Conservation (phyloP, 2,888 invertebrate genomes). For the Timema podura region DNA sequence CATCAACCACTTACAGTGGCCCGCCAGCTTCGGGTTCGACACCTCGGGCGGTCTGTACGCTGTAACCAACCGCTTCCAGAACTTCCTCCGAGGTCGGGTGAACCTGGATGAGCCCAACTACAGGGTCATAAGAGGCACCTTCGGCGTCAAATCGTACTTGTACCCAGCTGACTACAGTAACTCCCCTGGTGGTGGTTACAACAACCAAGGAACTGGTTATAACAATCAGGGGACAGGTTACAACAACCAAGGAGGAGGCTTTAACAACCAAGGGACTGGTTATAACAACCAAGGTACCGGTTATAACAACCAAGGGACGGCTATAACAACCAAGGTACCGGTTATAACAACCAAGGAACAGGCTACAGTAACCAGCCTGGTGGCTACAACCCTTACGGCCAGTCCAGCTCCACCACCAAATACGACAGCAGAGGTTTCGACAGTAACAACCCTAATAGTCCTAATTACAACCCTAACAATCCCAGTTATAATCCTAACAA, state of each 20-base stretch:
- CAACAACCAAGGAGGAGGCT: not conserved
- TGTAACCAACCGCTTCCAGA: conserved; percentile 63
- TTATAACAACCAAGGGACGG: not conserved
- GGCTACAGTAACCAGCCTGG: not conserved
- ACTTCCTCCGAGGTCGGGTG: conserved; percentile 59
- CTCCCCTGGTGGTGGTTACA: not conserved
- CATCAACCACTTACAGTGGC: conserved; percentile 66
- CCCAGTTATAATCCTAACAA: conserved; percentile 3
- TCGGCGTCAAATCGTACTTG: conserved; percentile 20
- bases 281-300: not conserved
- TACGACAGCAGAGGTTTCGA: not conserved
- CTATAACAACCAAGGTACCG: not conserved
- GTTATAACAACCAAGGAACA: not conserved
- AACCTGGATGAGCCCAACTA: conserved; percentile 60
- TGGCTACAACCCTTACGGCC: too few species aligned
- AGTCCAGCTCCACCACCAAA: not conserved
- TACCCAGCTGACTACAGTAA: not conserved
- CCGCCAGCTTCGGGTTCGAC: conserved; percentile 62
- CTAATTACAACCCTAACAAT: conserved; percentile 8
- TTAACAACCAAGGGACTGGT: not conserved
- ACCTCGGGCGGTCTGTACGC: conserved; percentile 61
- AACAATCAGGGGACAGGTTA: not conserved
- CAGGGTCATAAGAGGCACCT: conserved; percentile 54
- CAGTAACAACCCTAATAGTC: not conserved
- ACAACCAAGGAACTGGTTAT: not conserved